Evolutionary conservation across 2,888 invertebrate genomes (phyloP).

Genomic region (Eretmocerus hayati): DNA sequence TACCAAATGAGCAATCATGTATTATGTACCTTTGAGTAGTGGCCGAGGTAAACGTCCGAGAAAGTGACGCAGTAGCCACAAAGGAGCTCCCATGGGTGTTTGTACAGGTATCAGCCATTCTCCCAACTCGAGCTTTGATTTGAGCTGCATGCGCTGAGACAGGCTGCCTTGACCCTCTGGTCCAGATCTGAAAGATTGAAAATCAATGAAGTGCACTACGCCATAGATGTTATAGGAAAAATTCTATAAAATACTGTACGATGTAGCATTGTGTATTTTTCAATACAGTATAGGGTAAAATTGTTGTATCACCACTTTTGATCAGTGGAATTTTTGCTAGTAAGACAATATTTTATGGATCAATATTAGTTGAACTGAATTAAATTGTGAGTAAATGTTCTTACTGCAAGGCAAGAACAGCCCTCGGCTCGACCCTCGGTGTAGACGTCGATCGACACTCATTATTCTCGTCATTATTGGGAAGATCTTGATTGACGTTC

Average conservation of each 20-base stretch:
- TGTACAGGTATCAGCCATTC: conserved; percentile 21
- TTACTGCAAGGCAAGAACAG: conserved; percentile 12
- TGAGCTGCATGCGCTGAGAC: conserved; percentile 16
- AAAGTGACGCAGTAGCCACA: conserved; percentile 25
- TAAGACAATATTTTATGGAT: too few relatives aligned
- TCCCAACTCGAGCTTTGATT: conserved; percentile 18
- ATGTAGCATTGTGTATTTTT: too few relatives aligned
- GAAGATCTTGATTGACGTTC: conserved; percentile 12
- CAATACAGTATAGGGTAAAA: too few relatives aligned
- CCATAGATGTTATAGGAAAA: too few relatives aligned
- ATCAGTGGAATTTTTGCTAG: too few relatives aligned
- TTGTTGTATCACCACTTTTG: too few relatives aligned
- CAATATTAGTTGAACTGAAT: too few relatives aligned
- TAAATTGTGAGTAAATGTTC: too few relatives aligned
- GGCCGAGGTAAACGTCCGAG: conserved; percentile 22
- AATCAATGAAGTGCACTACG: too few relatives aligned
- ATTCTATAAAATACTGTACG: too few relatives aligned
- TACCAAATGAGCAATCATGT: background rate
- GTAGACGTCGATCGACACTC: background rate
- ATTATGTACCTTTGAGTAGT: conserved; percentile 15
- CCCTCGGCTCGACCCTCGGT: conserved; percentile 1
- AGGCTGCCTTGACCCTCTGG: conserved; percentile 20
- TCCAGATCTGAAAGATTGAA: conserved; percentile 12
- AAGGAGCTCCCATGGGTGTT: conserved; percentile 21
- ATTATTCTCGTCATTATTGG: background rate